phyloP scores from a whole-genome alignment of 2,797 vertebrate species.

The Callimico goeldii region DNA sequence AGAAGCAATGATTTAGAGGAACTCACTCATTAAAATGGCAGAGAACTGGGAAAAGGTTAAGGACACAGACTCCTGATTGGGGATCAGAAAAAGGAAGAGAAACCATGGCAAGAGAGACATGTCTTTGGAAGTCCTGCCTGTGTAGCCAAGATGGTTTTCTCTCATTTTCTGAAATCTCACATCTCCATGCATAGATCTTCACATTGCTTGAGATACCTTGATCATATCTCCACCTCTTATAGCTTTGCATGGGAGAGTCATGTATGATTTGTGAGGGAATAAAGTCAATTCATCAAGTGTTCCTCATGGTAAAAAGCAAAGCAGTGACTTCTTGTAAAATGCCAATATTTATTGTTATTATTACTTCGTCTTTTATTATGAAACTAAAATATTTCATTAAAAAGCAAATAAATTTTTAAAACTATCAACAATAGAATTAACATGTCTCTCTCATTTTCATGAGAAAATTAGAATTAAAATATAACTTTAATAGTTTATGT shows the following conservation, averaged over 20 bases:
- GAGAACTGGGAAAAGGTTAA: background rate
- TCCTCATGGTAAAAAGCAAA: background rate
- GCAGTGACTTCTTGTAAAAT: background rate
- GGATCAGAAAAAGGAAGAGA: background rate
- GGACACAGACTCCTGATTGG: background rate
- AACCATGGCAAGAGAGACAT: background rate
- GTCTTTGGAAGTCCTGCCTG: background rate
- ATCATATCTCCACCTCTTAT: background rate
- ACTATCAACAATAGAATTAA: background rate
- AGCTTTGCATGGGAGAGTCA: background rate
- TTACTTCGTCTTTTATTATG: background rate
- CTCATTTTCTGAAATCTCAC: background rate
- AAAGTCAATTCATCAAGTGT: background rate
- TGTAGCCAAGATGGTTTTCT: background rate
- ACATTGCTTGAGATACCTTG: background rate
- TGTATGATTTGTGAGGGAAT: background rate
- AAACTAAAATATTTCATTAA: background rate
- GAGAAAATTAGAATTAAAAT: background rate
- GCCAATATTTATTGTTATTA: background rate
- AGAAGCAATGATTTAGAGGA: background rate
- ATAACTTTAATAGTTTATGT: background rate
- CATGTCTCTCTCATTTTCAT: background rate
- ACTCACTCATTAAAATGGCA: background rate
- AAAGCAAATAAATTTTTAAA: background rate
- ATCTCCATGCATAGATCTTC: rapidly evolving